Percentiles rank a stretch among this genome's conserved stretches.
Evolutionary conservation across 2,797 vertebrate genomes (phyloP).

Genomic region (Sparidentex hasta): DNA sequence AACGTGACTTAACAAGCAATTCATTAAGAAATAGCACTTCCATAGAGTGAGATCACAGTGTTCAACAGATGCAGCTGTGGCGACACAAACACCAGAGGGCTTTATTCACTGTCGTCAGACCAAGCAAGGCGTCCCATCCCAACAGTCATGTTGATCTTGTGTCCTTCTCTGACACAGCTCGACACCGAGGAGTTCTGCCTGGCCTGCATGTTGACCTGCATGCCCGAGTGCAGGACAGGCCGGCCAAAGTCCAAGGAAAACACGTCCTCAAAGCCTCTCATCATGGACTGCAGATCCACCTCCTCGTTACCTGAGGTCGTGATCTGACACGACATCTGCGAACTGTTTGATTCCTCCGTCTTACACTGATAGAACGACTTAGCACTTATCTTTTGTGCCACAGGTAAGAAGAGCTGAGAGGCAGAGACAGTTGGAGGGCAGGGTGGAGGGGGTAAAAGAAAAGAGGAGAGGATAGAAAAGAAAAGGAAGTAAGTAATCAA

Average conservation of each 20-base stretch:
- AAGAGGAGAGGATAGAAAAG: conserved; percentile 41
- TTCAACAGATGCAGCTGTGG: conserved; percentile 34
- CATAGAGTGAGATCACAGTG: conserved; percentile 36
- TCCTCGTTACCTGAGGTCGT: conserved; percentile 91
- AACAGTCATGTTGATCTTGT: conserved; percentile 93
- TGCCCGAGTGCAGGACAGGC: conserved; percentile 90
- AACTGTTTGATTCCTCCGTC: conserved; percentile 94
- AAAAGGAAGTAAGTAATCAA: conserved; percentile 53
- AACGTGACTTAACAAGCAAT: conserved; percentile 33
- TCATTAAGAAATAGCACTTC: conserved; percentile 26
- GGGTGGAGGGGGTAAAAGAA: conserved; percentile 4
- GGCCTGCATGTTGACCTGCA: conserved; percentile 95
- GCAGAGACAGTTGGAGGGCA: conserved; percentile 84
- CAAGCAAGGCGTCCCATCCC: conserved; percentile 88
- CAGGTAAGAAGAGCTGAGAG: conserved; percentile 92
- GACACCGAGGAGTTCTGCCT: conserved; percentile 94
- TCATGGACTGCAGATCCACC: conserved; percentile 92
- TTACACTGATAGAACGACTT: conserved; percentile 96
- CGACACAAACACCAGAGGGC: background rate
- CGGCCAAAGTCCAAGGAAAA: conserved; percentile 91
- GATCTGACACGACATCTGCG: conserved; percentile 95
- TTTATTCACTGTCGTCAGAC: conserved; percentile 89
- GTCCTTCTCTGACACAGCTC: conserved; percentile 92
- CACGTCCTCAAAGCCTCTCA: conserved; percentile 93
- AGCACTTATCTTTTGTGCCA: conserved; percentile 93